Conservation (phyloP, 2,797 vertebrate species). For the Onychomys arenicola region DNA sequence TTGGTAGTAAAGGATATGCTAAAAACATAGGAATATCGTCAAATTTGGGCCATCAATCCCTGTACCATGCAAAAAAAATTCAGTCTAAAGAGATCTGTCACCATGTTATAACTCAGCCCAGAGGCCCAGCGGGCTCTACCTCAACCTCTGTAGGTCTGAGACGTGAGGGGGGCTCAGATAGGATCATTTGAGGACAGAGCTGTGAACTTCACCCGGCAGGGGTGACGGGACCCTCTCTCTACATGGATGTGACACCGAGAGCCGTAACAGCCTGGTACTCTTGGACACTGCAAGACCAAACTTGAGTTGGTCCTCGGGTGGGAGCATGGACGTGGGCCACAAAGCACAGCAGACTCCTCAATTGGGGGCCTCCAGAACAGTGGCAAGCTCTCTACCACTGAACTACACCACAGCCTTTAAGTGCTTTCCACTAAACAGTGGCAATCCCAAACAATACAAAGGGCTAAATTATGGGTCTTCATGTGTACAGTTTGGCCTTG, state of each 20-base stretch:
- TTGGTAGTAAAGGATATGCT: not conserved
- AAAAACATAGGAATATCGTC: not conserved
- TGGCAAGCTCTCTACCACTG: not conserved
- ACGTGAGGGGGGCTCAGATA: not conserved
- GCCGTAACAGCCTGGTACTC: not conserved
- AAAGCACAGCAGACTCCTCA: not conserved
- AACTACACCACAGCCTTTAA: not conserved
- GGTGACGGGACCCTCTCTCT: not conserved
- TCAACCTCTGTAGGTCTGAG: not conserved
- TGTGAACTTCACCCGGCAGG: not conserved
- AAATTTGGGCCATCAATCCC: not conserved
- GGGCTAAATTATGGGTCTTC: not conserved
- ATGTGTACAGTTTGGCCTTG: not conserved
- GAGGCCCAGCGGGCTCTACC: not conserved
- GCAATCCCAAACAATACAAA: not conserved
- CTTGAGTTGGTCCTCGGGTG: not conserved
- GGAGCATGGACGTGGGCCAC: not conserved
- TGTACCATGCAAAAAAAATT: not conserved
- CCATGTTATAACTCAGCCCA: not conserved
- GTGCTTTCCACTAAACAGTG: slow-evolving; percentile 2
- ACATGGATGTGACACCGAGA: too few species aligned
- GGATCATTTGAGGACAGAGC: not conserved
- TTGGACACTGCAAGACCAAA: not conserved
- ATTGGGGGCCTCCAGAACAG: not conserved
- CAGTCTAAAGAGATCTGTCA: not conserved